These are phyloP conservation scores for Diadumene lineata DNA, from an alignment of 92 coral and sea anemone genomes.

Conservation along the genomic window DNA sequence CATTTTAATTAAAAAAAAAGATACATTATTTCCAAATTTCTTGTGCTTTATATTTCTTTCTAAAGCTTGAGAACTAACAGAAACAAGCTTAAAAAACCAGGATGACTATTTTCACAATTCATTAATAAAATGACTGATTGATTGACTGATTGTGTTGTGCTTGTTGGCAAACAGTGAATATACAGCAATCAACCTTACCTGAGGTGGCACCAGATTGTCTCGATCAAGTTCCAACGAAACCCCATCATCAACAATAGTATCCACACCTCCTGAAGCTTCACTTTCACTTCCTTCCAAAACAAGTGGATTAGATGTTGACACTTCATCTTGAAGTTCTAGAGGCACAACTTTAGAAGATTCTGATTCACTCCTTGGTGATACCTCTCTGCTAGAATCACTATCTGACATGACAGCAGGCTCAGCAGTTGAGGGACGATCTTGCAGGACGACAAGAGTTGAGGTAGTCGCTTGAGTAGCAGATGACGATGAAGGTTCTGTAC, in stretches of 20 bases:
- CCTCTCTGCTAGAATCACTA: slow-evolving; percentile 41
- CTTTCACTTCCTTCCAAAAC: slow-evolving; percentile 39
- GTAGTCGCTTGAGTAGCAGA: slow-evolving; percentile 21
- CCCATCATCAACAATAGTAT: slow-evolving; percentile 28
- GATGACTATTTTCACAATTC: too few species aligned
- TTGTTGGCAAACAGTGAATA: too few species aligned
- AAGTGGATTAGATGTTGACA: slow-evolving; percentile 16
- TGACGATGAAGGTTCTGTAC: slow-evolving; percentile 18
- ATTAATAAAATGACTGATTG: too few species aligned
- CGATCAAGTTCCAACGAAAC: slow-evolving; percentile 41
- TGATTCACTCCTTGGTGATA: slow-evolving; percentile 36
- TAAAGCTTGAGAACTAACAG: too few species aligned
- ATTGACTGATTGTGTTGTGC: too few species aligned
- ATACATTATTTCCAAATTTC: too few species aligned
- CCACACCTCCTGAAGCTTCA: slow-evolving; percentile 13
- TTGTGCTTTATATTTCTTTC: too few species aligned
- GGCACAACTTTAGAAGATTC: slow-evolving; percentile 31
- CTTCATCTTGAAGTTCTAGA: slow-evolving; percentile 23
- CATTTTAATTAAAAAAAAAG: too few species aligned
- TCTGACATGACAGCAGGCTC: slow-evolving; percentile 51
- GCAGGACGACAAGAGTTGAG: slow-evolving; percentile 25
- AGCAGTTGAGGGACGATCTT: slow-evolving; percentile 51
- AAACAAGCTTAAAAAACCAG: too few species aligned
- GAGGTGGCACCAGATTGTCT: slow-evolving; percentile 22
- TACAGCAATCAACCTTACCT: slow-evolving; percentile 6